Base-by-base conservation (phyloP, 2,888 invertebrate genomes). In the Thecocarcelia acutangulata region DNA sequence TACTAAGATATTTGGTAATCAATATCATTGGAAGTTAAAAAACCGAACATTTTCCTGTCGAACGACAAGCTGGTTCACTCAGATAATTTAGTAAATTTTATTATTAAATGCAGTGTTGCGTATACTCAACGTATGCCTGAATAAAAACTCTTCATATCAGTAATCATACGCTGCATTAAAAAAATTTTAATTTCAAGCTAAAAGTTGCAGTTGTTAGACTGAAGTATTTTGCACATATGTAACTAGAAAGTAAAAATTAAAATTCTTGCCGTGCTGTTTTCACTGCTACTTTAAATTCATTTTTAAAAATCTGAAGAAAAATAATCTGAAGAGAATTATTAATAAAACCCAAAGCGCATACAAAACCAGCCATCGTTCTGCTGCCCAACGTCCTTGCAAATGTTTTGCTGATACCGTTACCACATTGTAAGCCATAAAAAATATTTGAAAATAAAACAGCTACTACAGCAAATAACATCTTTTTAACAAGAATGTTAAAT, bases 401-500 rank as follows among this genome's bases (percentile, higher is more conserved):
- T 46, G 68, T 59, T 74, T 46, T 64, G 5, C 50, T 64, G 69
- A 28, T 74, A 54, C 46, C 69, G 64, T 66, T 70, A 66, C 64
- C 78, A 70, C 78, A 70, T 66, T 61, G 72, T 50, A 70, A 59
- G 54, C 82, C 78, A 82, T 68, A 74, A 77, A 81, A 70, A 70
- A 66, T 64, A 13, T 9, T 21, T 46, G 19, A 63, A 46, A 80
- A 72, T 33, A 73, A 74, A 70, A 77, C 24, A 63, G 48, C 72
- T 73, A 76, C 72, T 73, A 76, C 72, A 82, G 50, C 50, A 83
- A 80, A 76, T 63, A 80, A 69, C 76, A 83, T 76, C 69, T 76
- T 70, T 33, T 75, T 74, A 86, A 87, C 86, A 86, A 86, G 86
- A 87, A 87, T 89, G 89, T 89, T 85, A 87, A 87, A 88, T 88